phyloP scores from a whole-genome alignment of 1,140 invertebrate genomes.

The Zaprionus vittiger region DNA sequence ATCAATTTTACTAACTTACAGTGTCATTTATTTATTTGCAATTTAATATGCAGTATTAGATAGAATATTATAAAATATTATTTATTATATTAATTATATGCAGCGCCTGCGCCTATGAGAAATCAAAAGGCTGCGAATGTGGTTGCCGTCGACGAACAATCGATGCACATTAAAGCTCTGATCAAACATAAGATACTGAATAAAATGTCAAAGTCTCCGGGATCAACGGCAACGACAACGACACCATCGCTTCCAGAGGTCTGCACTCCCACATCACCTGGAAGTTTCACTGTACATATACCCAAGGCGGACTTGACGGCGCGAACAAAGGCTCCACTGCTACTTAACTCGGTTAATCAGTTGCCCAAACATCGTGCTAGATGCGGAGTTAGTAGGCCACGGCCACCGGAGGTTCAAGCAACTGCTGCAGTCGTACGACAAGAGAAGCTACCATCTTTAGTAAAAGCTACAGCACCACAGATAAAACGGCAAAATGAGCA shows the following conservation, averaged over 20 bases:
- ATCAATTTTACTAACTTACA: neutral
- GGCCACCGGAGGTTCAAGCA: neutral
- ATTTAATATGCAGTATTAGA: neutral
- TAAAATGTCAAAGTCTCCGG: conserved; percentile 21
- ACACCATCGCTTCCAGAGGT: conserved; percentile 1
- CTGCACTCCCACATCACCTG: neutral
- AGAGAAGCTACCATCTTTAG: neutral
- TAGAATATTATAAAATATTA: neutral
- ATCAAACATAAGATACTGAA: conserved; percentile 66
- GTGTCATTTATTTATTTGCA: too few species aligned
- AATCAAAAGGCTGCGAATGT: conserved; percentile 30
- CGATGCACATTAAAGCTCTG: conserved; percentile 61
- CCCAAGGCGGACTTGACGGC: conserved; percentile 54
- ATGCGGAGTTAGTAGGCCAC: conserved; percentile 24
- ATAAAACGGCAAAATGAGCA: neutral
- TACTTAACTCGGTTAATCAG: conserved; percentile 62
- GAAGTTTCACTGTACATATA: conserved; percentile 31
- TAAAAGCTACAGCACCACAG: neutral
- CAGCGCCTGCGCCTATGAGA: conserved; percentile 14
- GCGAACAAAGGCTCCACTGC: conserved; percentile 45
- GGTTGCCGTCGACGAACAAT: conserved; percentile 30
- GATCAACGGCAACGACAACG: neutral
- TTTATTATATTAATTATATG: neutral
- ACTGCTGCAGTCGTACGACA: neutral
- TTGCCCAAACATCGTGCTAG: conserved; percentile 56